Conservation (phyloP, 2,113 vertebrate genomes). For the Halcyon malimbica region DNA sequence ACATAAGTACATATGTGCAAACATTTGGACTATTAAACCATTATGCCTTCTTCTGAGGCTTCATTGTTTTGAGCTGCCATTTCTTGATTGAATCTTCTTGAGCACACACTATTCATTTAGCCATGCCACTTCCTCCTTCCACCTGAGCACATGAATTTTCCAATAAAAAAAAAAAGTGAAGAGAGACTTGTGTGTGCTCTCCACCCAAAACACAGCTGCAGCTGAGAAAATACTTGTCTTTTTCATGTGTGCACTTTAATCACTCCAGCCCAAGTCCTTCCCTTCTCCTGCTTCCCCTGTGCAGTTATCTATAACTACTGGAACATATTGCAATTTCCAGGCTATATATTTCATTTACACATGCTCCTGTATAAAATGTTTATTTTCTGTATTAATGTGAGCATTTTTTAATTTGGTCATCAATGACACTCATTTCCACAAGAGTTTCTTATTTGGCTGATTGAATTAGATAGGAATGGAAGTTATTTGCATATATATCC, state of each 20-base stretch:
- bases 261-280: background rate
- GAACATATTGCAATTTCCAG: constrained; percentile 17
- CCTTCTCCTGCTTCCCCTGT: constrained; percentile 1
- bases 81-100: constrained; percentile 51
- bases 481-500: background rate
- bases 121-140: constrained; percentile 61
- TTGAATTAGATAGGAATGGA: background rate
- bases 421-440: background rate
- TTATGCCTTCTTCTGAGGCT: constrained; percentile 54
- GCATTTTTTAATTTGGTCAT: background rate
- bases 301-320: constrained; percentile 29
- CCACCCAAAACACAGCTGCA: constrained; percentile 69
- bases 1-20: constrained; percentile 48
- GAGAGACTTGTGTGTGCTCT: constrained; percentile 64
- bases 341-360: background rate
- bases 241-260: constrained; percentile 66
- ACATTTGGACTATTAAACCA: constrained; percentile 54
- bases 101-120: constrained; percentile 58
- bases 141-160: constrained; percentile 57
- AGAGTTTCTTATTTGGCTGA: background rate
- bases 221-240: constrained; percentile 68
- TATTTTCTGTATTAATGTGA: background rate
- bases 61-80: constrained; percentile 57
- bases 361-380: background rate
- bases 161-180: constrained; percentile 64